A percentile compares a stretch with the other conserved stretches of the same genome.
Conservation (phyloP, 2,888 invertebrate species). For the Lepidocyrtoides sp. region DNA sequence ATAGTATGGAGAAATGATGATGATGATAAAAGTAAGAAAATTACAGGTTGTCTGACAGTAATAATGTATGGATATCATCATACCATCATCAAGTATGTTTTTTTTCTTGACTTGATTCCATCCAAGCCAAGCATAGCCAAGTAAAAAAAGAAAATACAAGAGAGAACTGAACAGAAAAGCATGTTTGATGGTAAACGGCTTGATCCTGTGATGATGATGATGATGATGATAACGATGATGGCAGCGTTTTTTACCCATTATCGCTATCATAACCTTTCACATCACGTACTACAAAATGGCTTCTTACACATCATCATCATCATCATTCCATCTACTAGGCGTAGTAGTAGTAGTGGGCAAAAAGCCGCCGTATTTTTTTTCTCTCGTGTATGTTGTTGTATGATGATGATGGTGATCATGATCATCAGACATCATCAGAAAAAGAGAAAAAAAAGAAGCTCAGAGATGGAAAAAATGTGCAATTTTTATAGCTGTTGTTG, state of each 20-base stretch:
- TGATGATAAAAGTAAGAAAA: no score
- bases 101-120: not conserved
- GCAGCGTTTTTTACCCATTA: constrained; percentile 55
- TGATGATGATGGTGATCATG: not conserved
- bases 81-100: not conserved
- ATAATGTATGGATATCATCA: constrained; percentile 22
- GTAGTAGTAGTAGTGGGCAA: no score
- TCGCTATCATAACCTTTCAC: constrained; percentile 66
- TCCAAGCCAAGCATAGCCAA: not conserved
- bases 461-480: not conserved
- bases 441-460: no score
- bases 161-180: not conserved
- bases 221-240: constrained; percentile 51
- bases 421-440: no score
- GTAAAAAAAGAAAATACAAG: not conserved
- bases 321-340: not conserved
- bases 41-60: constrained; percentile 36
- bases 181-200: not conserved
- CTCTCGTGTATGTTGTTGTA: not conserved
- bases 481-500: constrained; percentile 8
- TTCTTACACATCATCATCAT: constrained; percentile 50
- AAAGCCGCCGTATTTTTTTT: no score
- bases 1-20: no score
- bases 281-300: constrained; percentile 54
- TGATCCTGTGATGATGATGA: no score